Evolutionary conservation across 2,888 invertebrate genomes (phyloP).

Genomic region (Tinea pellionella): DNA sequence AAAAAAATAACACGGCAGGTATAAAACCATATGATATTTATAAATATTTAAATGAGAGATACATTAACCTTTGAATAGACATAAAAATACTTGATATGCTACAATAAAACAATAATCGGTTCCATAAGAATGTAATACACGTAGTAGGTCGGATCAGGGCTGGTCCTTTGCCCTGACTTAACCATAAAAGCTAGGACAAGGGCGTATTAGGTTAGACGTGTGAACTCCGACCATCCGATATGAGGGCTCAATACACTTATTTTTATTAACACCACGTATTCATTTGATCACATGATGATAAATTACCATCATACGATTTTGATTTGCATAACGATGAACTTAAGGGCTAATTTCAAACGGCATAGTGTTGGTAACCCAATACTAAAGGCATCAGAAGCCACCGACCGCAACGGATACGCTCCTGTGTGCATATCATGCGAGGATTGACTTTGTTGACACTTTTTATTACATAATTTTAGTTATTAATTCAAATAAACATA

Average conservation of each 20-base stretch:
- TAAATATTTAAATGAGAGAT: too few species aligned
- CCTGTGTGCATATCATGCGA: neutral
- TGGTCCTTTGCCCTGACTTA: conserved; percentile 3
- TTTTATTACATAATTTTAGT: neutral
- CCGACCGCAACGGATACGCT: neutral
- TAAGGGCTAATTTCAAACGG: neutral
- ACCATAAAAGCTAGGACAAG: conserved; percentile 6
- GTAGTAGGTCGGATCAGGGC: neutral
- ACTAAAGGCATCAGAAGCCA: neutral
- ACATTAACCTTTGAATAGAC: too few species aligned
- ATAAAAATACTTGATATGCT: too few species aligned
- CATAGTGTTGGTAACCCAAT: neutral
- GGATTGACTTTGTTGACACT: neutral
- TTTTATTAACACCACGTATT: neutral
- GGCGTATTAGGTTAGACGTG: neutral
- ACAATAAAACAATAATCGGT: neutral
- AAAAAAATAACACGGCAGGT: too few species aligned
- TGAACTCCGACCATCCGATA: neutral
- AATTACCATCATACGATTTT: neutral
- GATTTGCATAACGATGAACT: neutral
- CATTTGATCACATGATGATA: neutral
- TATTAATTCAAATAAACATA: too few species aligned
- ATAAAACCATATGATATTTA: too few species aligned
- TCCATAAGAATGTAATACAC: neutral
- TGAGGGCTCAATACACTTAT: neutral